A percentile compares a stretch with the other conserved stretches of the same genome.
Evolutionary conservation across 1,140 invertebrate species (phyloP).

Genomic region (Ceratina australensis): DNA sequence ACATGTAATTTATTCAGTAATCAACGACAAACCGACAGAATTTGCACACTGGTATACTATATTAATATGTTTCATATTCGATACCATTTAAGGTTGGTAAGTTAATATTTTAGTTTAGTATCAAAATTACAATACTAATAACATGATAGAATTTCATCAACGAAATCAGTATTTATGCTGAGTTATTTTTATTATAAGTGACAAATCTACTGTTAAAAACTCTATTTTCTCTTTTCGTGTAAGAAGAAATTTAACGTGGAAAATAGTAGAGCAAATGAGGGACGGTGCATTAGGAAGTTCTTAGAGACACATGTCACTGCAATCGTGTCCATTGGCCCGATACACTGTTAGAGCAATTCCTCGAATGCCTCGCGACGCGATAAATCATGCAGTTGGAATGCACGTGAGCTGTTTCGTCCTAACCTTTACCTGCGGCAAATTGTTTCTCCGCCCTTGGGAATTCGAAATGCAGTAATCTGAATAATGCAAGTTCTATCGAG

Average conservation of each 20-base stretch:
- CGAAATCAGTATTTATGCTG: too few relatives aligned
- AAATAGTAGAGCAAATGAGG: background rate
- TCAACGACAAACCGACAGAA: too few relatives aligned
- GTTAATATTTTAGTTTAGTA: too few relatives aligned
- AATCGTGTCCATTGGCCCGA: constrained; percentile 9
- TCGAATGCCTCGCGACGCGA: constrained; percentile 11
- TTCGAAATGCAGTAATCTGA: background rate
- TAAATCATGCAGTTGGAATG: constrained; percentile 31
- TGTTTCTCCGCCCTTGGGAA: background rate
- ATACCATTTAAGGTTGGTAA: too few relatives aligned
- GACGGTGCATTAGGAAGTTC: background rate
- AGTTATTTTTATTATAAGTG: too few relatives aligned
- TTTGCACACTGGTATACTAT: too few relatives aligned
- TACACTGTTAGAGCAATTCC: constrained; percentile 9
- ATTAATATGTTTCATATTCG: too few relatives aligned
- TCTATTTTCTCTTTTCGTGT: too few relatives aligned
- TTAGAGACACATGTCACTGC: constrained; percentile 1
- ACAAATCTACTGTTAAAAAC: too few relatives aligned
- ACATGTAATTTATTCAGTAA: too few relatives aligned
- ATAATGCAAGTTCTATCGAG: background rate
- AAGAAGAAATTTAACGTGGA: background rate
- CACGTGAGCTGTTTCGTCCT: constrained; percentile 35
- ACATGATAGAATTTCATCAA: too few relatives aligned
- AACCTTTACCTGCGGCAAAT: constrained; percentile 33
- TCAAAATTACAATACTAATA: too few relatives aligned